A percentile compares a stretch with the other conserved stretches of the same genome.
Evolutionary conservation across 2,113 vertebrate species (phyloP).

Genomic region (Gymnorhina tibicen): DNA sequence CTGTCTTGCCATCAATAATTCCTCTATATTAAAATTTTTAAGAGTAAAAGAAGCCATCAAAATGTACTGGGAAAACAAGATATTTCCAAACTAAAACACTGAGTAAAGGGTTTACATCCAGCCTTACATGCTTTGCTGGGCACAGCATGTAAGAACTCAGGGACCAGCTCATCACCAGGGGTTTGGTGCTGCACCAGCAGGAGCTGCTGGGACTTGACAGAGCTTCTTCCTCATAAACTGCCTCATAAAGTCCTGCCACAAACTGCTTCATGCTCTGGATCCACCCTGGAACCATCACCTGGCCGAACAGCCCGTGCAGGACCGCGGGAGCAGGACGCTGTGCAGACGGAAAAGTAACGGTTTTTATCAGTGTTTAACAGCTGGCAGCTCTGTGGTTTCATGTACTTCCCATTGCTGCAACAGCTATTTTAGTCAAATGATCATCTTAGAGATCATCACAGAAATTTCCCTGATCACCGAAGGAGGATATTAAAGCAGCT

Average conservation of each 20-base stretch:
- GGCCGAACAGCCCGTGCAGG: not conserved
- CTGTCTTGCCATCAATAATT: not conserved
- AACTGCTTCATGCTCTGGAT: not conserved
- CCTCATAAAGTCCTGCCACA: not conserved
- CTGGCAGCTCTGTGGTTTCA: not conserved
- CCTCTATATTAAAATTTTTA: not conserved
- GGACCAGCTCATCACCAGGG: not conserved
- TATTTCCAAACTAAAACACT: not conserved
- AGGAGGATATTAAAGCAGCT: not conserved
- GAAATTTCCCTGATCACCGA: not conserved
- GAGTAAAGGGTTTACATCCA: not conserved
- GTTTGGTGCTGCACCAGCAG: not conserved
- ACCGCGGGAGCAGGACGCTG: accelerated
- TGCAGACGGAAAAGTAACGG: not conserved
- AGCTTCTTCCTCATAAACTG: not conserved
- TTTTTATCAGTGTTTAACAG: not conserved
- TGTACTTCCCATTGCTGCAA: not conserved
- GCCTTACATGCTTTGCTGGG: not conserved
- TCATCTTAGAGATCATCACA: not conserved
- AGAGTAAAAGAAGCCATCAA: not conserved
- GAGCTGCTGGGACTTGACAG: not conserved
- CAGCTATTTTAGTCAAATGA: not conserved
- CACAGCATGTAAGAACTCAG: not conserved
- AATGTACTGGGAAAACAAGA: not conserved
- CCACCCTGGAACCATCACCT: not conserved